Conservation (phyloP, 2,797 vertebrate species). For the Vireo griseus region DNA sequence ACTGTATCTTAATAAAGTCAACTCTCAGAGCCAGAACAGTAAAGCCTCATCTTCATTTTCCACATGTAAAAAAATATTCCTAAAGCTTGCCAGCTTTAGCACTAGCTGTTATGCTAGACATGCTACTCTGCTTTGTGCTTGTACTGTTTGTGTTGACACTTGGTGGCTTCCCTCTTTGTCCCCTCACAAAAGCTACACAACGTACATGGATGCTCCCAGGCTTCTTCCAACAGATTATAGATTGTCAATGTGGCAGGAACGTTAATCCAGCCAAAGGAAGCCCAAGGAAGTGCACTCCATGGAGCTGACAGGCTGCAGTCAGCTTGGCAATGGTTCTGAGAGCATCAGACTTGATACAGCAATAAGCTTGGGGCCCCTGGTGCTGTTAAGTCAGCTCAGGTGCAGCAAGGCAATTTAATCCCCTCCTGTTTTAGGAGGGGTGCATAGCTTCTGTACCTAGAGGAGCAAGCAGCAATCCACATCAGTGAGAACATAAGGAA, state of each 20-base stretch:
- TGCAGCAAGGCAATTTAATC: background rate
- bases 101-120: background rate
- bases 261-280: background rate
- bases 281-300: rapidly evolving
- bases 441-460: background rate
- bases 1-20: background rate
- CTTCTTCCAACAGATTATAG: background rate
- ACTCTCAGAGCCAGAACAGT: background rate
- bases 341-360: background rate
- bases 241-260: background rate
- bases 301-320: background rate
- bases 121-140: background rate
- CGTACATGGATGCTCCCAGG: rapidly evolving
- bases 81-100: background rate
- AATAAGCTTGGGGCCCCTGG: background rate
- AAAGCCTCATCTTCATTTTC: background rate
- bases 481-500: background rate
- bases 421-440: background rate
- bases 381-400: background rate
- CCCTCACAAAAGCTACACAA: background rate
- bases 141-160: background rate
- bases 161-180: background rate
- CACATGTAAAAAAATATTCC: background rate
- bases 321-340: background rate
- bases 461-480: background rate